Evolutionary conservation across 2,888 invertebrate genomes (phyloP).

Genomic region (Digitonthophagus gazella): DNA sequence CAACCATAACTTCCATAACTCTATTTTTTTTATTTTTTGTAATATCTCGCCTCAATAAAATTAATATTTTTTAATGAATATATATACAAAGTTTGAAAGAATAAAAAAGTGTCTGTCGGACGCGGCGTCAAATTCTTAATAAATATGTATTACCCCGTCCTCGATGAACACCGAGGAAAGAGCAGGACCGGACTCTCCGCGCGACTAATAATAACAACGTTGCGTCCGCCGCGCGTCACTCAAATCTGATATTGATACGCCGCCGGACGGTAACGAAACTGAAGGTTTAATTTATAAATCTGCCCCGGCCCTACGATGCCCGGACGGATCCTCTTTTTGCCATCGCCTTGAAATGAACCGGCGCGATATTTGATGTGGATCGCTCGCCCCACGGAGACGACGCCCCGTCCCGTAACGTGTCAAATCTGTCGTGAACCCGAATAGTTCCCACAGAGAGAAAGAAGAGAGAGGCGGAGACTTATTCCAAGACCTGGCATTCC

Average conservation of each 20-base stretch:
- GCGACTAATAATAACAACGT: constrained; percentile 14
- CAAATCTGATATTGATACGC: constrained; percentile 14
- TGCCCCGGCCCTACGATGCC: background rate
- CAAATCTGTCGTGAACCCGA: constrained; percentile 9
- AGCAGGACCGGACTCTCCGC: background rate
- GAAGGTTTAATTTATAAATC: constrained; percentile 14
- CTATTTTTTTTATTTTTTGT: no score
- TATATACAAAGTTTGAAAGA: background rate
- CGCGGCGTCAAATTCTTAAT: constrained; percentile 3
- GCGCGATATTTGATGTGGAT: constrained; percentile 6
- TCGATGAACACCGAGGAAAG: background rate
- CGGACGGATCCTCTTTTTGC: background rate
- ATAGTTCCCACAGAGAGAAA: background rate
- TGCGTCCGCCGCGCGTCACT: constrained; percentile 7
- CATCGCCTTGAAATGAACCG: constrained; percentile 2
- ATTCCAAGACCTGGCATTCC: background rate
- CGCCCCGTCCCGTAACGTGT: constrained; percentile 11
- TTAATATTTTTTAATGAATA: background rate
- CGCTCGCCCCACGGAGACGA: background rate
- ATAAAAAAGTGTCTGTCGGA: background rate
- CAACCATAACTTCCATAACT: no score
- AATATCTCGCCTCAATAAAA: no score
- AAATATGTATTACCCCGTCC: constrained; percentile 14
- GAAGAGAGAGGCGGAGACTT: background rate
- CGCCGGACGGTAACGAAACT: constrained; percentile 8